Conservation (phyloP, 2,888 invertebrate genomes). For the Lasioglossum malachurum region DNA sequence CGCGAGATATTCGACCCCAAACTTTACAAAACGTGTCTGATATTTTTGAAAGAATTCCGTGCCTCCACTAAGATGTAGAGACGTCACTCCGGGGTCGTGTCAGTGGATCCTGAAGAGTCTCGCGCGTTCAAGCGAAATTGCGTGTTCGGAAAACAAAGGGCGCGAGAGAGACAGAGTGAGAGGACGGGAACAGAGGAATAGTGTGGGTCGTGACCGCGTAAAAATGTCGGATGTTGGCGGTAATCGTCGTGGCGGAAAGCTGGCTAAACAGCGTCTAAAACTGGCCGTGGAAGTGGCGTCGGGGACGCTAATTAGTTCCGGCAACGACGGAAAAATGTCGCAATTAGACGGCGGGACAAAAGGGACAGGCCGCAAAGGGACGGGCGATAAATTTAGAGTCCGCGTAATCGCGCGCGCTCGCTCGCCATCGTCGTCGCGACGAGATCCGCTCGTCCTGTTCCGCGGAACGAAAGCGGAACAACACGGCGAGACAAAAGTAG, state of each 20-base stretch:
- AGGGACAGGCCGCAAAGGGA: not conserved
- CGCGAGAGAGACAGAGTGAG: not conserved
- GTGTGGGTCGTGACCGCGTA: slow-evolving; percentile 20
- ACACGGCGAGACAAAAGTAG: not conserved
- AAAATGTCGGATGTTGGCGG: slow-evolving; percentile 34
- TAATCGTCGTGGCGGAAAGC: slow-evolving; percentile 45
- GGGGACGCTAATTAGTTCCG: slow-evolving; percentile 63
- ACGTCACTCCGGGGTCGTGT: too few relatives aligned
- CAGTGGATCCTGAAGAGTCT: slow-evolving; percentile 22
- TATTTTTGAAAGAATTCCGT: too few relatives aligned
- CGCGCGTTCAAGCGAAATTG: slow-evolving; percentile 10
- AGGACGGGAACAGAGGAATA: not conserved
- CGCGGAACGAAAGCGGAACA: not conserved
- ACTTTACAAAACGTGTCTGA: too few relatives aligned
- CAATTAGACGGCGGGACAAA: slow-evolving; percentile 50
- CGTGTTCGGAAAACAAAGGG: slow-evolving; percentile 38
- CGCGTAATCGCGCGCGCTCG: slow-evolving; percentile 10
- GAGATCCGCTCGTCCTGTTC: not conserved
- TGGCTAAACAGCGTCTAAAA: slow-evolving; percentile 37
- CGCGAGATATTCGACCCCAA: too few relatives aligned
- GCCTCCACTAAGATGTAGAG: too few relatives aligned
- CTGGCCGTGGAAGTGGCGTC: slow-evolving; percentile 40
- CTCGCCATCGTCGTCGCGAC: not conserved
- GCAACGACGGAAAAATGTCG: slow-evolving; percentile 61
- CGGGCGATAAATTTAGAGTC: slow-evolving; percentile 36